Base-by-base conservation (phyloP, 1,140 invertebrate genomes). In the Tyrophagus putrescentiae region DNA sequence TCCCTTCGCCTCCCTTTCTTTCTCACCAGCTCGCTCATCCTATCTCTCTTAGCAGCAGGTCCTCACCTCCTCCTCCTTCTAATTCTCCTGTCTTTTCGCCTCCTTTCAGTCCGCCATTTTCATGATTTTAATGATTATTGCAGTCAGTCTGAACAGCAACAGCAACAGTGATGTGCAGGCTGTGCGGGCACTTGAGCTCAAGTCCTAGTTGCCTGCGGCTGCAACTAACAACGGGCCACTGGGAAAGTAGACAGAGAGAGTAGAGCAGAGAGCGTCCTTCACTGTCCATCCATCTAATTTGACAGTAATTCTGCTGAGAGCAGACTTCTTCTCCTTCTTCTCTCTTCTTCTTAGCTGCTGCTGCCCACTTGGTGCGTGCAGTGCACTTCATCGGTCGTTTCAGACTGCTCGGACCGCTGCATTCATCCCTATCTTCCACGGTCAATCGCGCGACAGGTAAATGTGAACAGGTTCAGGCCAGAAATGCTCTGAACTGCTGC, bases 281-380 rank as follows among this genome's bases (percentile, higher is more conserved):
- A 13, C 36, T 48, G 7, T 48, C 18, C 45, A 48, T 48, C 45
- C 45, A 48, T 48, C 45, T 48, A 48, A 48, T 48, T 48, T 48
- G 45, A 48, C 45, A 48, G 21, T 48, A 48, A 48, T 48, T 48
- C 45, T 21, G 7, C 23, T 48, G 45, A 29, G 13, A 13, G n/a
- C n/a, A n/a, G n/a, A n/a, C n/a, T n/a, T n/a, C n/a, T n/a, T n/a
- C n/a, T n/a, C n/a, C n/a, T n/a, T n/a, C n/a, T n/a, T n/a, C n/a
- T n/a, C n/a, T n/a, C n/a, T n/a, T n/a, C n/a, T n/a, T n/a, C n/a
- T n/a, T n/a, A n/a, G n/a, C n/a, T n/a, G n/a, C n/a, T n/a, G n/a
- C n/a, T n/a, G n/a, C n/a, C n/a, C n/a, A n/a, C n/a, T n/a, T n/a
- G n/a, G n/a, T n/a, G n/a, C n/a, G n/a, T n/a, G n/a, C n/a, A n/a